Conservation (phyloP, 1,140 invertebrate species). For the Protaetia brevitarsis region DNA sequence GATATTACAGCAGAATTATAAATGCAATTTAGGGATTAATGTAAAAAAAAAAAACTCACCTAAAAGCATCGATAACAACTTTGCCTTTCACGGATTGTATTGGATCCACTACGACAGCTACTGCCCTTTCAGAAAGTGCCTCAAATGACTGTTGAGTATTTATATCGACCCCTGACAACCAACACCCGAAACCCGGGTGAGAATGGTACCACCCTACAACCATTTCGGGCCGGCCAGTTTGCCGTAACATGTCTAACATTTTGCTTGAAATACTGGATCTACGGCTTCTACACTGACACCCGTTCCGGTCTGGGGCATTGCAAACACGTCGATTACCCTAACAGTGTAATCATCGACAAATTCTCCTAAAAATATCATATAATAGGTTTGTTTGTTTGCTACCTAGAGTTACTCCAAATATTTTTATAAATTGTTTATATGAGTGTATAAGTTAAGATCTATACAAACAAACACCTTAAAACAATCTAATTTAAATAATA, state of each 20-base stretch:
- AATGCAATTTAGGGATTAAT: not conserved
- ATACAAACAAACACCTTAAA: not conserved
- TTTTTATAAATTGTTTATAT: not conserved
- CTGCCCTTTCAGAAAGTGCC: conserved; percentile 94
- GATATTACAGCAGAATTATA: conserved; percentile 40
- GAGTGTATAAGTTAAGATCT: not conserved
- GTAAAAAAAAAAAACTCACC: conserved; percentile 2
- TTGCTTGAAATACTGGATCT: conserved; percentile 99
- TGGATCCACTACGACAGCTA: conserved; percentile 99
- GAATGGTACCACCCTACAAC: conserved; percentile 99
- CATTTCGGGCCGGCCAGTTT: conserved; percentile 99
- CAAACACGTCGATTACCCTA: conserved; percentile 98
- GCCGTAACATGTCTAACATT: conserved; percentile 99
- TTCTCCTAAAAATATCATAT: conserved; percentile 67
- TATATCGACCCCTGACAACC: conserved; percentile 99
- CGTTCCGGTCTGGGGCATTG: conserved; percentile 98
- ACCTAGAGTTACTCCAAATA: no score
- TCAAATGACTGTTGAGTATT: conserved; percentile 99
- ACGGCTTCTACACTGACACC: conserved; percentile 99
- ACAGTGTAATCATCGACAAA: conserved; percentile 99
- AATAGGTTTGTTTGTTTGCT: conserved; percentile 19
- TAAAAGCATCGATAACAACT: conserved; percentile 92
- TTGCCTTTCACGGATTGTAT: conserved; percentile 99
- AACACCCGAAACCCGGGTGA: conserved; percentile 99
- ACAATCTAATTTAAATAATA: no score